phyloP scores from a whole-genome alignment of 2,797 vertebrate genomes.

The Sciurus vulgaris region DNA sequence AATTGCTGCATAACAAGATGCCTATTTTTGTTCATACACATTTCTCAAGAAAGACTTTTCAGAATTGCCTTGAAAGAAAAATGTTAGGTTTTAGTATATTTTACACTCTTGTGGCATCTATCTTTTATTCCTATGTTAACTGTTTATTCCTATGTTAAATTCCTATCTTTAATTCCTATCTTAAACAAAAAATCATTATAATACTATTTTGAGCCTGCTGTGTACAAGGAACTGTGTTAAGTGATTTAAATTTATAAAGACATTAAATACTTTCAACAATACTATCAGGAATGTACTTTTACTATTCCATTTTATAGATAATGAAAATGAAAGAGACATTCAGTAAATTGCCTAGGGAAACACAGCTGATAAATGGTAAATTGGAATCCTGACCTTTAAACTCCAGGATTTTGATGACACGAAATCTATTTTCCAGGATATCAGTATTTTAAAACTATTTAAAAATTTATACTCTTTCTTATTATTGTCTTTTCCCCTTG shows the following conservation, averaged over 20 bases:
- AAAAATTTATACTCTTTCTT: neutral
- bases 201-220: neutral
- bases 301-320: neutral
- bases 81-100: neutral
- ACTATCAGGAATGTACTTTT: neutral
- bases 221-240: neutral
- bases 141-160: neutral
- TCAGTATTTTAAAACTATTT: neutral
- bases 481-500: neutral
- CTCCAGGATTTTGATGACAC: neutral
- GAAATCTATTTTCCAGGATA: neutral
- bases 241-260: neutral
- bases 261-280: neutral
- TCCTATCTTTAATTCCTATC: too few relatives aligned
- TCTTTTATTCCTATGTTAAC: neutral
- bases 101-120: neutral
- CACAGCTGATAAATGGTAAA: neutral
- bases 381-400: neutral
- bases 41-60: neutral
- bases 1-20: neutral
- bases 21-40: neutral
- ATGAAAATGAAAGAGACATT: neutral
- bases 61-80: neutral
- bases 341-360: neutral
- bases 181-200: neutral